phyloP scores from a whole-genome alignment of 2,888 invertebrate genomes.

The Dicyrtomina minuta region DNA sequence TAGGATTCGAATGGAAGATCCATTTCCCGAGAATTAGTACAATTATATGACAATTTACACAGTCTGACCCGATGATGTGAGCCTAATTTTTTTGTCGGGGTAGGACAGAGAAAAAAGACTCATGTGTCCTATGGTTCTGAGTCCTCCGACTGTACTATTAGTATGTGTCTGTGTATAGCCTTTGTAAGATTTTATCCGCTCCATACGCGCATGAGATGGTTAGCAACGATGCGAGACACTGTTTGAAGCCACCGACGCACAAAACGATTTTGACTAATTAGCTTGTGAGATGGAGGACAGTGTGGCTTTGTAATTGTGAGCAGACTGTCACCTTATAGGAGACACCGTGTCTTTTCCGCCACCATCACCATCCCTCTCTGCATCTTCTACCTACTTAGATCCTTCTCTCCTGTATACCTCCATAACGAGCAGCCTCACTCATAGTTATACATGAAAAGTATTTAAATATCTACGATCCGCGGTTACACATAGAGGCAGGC shows the following conservation, averaged over 20 bases:
- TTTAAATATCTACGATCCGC: too few species aligned
- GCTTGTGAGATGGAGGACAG: constrained; percentile 13
- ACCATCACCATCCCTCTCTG: not conserved
- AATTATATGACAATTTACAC: not conserved
- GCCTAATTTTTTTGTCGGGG: constrained; percentile 3
- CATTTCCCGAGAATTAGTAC: too few species aligned
- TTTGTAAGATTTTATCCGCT: constrained; percentile 17
- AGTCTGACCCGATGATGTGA: constrained; percentile 24
- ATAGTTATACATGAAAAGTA: too few species aligned
- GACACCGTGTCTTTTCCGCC: constrained; percentile 1
- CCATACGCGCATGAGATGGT: constrained; percentile 29
- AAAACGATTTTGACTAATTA: constrained; percentile 33
- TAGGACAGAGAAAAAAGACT: not conserved
- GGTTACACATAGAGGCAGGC: too few species aligned
- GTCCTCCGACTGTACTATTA: too few species aligned
- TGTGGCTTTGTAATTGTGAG: constrained; percentile 8
- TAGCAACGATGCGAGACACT: constrained; percentile 29
- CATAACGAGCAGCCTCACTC: too few species aligned
- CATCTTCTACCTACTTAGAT: not conserved
- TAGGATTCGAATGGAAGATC: too few species aligned
- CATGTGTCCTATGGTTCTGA: constrained; percentile 2
- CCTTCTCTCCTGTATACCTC: too few species aligned
- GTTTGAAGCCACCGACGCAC: constrained; percentile 32
- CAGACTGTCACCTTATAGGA: constrained; percentile 17
- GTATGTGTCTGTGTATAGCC: too few species aligned